Evolutionary conservation across 2,888 invertebrate species (phyloP).

Genomic region (Notocelia uddmanniana): DNA sequence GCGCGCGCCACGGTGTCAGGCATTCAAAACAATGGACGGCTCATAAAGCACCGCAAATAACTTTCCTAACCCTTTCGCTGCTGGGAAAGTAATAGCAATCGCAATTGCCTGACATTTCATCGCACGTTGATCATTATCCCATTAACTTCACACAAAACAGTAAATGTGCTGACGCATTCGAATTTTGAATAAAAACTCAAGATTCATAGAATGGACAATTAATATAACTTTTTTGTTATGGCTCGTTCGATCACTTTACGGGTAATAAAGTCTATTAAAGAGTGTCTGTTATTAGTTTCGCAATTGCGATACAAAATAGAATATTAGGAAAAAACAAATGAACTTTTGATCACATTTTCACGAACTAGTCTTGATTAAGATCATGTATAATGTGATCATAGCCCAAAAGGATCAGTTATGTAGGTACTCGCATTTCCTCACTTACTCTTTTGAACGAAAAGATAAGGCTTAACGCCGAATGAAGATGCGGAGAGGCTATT

Average conservation of each 20-base stretch:
- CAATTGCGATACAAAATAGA: neutral
- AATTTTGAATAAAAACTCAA: conserved; percentile 15
- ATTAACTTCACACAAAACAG: conserved; percentile 24
- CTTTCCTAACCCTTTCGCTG: conserved; percentile 42
- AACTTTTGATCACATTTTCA: neutral
- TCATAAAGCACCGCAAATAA: conserved; percentile 44
- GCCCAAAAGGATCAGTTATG: neutral
- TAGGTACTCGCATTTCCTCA: neutral
- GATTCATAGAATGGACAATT: conserved; percentile 11
- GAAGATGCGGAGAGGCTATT: neutral
- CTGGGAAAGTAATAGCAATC: conserved; percentile 36
- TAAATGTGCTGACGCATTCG: conserved; percentile 31
- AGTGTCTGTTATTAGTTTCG: neutral
- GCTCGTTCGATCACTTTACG: neutral
- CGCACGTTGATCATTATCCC: conserved; percentile 30
- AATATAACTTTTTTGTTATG: conserved; percentile 31
- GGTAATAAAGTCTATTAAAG: neutral
- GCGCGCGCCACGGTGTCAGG: conserved; percentile 7
- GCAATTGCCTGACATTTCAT: conserved; percentile 30
- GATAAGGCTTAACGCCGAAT: conserved; percentile 1
- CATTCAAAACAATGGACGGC: conserved; percentile 27
- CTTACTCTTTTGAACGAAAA: neutral
- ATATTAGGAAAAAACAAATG: neutral
- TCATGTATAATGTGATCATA: neutral
- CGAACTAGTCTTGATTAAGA: neutral